Evolutionary conservation across 2,797 vertebrate genomes (phyloP).

Genomic region (Schizopygopsis malacanthus): DNA sequence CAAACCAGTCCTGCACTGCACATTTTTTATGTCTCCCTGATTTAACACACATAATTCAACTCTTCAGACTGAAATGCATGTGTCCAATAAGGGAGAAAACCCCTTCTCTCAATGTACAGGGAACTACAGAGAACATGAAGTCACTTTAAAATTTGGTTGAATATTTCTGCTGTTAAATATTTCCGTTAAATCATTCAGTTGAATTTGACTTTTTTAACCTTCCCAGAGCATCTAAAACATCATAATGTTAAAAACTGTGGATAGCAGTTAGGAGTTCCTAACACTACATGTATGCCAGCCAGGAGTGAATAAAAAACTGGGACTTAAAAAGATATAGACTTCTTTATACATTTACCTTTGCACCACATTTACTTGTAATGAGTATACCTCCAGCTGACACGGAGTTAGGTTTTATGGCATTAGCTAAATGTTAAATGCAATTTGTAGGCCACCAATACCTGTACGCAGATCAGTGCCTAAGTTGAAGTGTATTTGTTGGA

Average conservation of each 20-base stretch:
- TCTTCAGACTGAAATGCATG: neutral
- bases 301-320: neutral
- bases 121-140: neutral
- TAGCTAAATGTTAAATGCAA: neutral
- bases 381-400: neutral
- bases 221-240: neutral
- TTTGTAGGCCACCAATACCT: neutral
- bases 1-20: neutral
- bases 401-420: neutral
- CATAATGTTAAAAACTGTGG: neutral
- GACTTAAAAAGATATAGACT: neutral
- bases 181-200: neutral
- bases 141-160: neutral
- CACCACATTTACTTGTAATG: neutral
- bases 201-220: neutral
- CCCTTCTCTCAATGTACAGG: neutral
- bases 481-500: constrained; percentile 92
- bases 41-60: neutral
- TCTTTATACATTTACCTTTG: neutral
- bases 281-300: neutral
- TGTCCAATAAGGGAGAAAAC: neutral
- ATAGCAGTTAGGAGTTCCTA: neutral
- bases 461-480: constrained; percentile 65
- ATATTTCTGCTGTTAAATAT: neutral
- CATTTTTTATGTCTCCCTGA: neutral